Conservation (phyloP, 2,113 vertebrate genomes). For the Heterotis niloticus region DNA sequence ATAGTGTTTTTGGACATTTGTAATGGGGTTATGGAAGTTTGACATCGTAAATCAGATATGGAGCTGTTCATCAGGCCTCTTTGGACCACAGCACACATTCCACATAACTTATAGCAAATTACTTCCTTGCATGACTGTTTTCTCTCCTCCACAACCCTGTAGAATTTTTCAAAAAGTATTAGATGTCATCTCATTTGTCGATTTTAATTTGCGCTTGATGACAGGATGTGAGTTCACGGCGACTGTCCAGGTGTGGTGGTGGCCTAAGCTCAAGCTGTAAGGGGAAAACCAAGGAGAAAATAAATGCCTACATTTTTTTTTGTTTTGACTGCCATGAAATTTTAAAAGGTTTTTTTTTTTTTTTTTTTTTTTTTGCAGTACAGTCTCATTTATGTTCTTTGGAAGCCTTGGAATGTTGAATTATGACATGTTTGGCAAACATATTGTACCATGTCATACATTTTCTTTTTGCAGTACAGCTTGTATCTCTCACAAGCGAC, state of each 20-base stretch:
- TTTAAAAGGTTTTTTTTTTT: constrained; percentile 21
- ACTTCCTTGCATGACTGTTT: too few relatives aligned
- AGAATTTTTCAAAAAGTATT: not conserved
- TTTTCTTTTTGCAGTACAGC: not conserved
- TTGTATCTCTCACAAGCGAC: not conserved
- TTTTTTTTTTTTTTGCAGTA: not conserved
- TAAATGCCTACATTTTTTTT: constrained; percentile 33
- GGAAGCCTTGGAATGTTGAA: not conserved
- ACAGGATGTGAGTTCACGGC: too few relatives aligned
- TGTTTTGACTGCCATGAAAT: constrained; percentile 31
- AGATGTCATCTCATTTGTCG: not conserved
- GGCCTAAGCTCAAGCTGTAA: not conserved
- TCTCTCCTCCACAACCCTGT: too few relatives aligned
- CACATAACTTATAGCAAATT: not conserved
- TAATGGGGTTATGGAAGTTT: constrained; percentile 16
- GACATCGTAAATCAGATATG: constrained; percentile 30
- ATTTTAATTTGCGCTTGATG: not conserved
- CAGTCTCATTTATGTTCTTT: not conserved
- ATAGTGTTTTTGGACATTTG: not conserved
- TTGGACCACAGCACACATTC: not conserved
- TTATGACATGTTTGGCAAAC: too few relatives aligned
- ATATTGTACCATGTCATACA: not conserved
- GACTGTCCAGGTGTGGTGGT: too few relatives aligned
- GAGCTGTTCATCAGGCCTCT: not conserved
- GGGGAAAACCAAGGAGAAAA: constrained; percentile 33